phyloP scores from a whole-genome alignment of 2,113 vertebrate genomes.

The Podarcis cretensis region DNA sequence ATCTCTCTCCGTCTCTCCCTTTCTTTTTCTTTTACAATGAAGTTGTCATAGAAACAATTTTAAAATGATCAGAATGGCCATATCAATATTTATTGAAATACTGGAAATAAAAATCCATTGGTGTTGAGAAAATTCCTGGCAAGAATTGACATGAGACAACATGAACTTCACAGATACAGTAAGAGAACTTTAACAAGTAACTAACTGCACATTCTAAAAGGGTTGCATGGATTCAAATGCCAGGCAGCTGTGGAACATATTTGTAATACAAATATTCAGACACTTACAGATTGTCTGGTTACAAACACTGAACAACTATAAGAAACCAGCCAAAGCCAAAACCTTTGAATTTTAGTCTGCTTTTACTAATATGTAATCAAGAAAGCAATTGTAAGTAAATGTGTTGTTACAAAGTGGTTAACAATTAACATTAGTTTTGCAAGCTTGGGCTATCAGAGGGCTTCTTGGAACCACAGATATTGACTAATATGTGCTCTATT shows the following conservation, averaged over 20 bases:
- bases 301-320: slow-evolving; percentile 70
- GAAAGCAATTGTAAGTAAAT: slow-evolving; percentile 71
- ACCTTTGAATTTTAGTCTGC: slow-evolving; percentile 61
- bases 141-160: slow-evolving; percentile 79
- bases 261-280: slow-evolving; percentile 71
- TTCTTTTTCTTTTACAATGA: slow-evolving; percentile 18
- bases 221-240: slow-evolving; percentile 73
- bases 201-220: slow-evolving; percentile 74
- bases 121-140: slow-evolving; percentile 81
- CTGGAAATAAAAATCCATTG: slow-evolving; percentile 82
- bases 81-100: slow-evolving; percentile 93
- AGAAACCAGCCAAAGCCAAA: slow-evolving; percentile 70
- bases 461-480: slow-evolving; percentile 47
- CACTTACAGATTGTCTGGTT: slow-evolving; percentile 68
- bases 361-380: slow-evolving; percentile 57
- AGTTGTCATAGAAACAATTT: slow-evolving; percentile 64
- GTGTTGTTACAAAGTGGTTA: slow-evolving; percentile 63
- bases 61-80: slow-evolving; percentile 74
- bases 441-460: slow-evolving; percentile 32
- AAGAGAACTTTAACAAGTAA: slow-evolving; percentile 75
- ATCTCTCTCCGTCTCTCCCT: slow-evolving; percentile 27
- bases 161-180: slow-evolving; percentile 80
- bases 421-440: slow-evolving; percentile 39
- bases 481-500: not conserved
- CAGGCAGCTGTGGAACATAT: slow-evolving; percentile 75